Conservation (phyloP, 2,797 vertebrate genomes). For the Labroides dimidiatus region DNA sequence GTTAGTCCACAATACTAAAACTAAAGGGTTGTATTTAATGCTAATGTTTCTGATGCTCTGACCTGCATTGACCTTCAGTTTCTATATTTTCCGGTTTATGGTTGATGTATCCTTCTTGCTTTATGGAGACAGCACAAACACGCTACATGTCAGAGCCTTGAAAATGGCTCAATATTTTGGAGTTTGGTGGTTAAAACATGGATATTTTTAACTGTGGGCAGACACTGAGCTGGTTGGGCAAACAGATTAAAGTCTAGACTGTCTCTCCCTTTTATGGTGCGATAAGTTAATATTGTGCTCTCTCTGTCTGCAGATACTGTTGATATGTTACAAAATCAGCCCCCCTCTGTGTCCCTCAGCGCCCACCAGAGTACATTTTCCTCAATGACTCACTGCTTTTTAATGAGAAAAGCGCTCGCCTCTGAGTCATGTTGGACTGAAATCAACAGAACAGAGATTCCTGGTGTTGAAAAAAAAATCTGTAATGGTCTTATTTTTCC, state of each 20-base stretch:
- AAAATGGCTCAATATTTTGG: slow-evolving; percentile 30
- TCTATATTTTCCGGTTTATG: too few species aligned
- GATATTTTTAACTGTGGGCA: slow-evolving; percentile 14
- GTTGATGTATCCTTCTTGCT: too few species aligned
- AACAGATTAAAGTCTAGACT: slow-evolving; percentile 71
- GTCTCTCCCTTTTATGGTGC: slow-evolving; percentile 29
- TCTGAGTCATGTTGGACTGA: slow-evolving; percentile 4
- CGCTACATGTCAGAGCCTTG: not conserved
- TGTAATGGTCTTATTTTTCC: not conserved
- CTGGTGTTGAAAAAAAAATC: not conserved
- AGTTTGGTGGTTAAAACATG: slow-evolving; percentile 1
- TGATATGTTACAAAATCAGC: slow-evolving; percentile 50
- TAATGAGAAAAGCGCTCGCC: slow-evolving; percentile 16
- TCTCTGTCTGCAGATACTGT: slow-evolving; percentile 28
- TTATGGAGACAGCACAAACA: not conserved
- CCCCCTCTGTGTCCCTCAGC: slow-evolving; percentile 5
- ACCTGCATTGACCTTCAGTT: too few species aligned
- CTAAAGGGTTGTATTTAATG: too few species aligned
- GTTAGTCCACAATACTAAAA: too few species aligned
- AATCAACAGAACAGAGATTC: not conserved
- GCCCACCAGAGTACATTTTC: slow-evolving; percentile 20
- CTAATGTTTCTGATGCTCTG: too few species aligned
- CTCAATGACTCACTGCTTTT: slow-evolving; percentile 54
- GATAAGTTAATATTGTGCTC: slow-evolving; percentile 36
- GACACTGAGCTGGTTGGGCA: slow-evolving; percentile 18